phyloP scores from a whole-genome alignment of 2,113 vertebrate species.

The Campylomormyrus numenius region DNA sequence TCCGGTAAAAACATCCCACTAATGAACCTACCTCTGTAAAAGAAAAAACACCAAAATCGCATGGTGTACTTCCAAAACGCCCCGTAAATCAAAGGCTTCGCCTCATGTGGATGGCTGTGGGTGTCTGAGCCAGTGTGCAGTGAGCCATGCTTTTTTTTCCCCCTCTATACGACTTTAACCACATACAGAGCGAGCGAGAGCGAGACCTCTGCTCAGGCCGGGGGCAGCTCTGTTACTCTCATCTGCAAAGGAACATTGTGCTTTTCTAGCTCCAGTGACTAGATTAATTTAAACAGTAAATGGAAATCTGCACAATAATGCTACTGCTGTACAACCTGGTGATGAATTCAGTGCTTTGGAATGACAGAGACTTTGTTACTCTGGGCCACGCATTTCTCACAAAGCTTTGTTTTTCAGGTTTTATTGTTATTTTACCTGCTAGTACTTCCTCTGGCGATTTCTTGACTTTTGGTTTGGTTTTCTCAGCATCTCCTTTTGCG shows the following conservation, averaged over 20 bases:
- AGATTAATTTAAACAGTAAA: background rate
- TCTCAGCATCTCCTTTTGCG: slow-evolving; percentile 26
- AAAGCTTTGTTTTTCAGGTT: background rate
- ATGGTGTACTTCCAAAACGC: background rate
- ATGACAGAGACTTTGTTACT: background rate
- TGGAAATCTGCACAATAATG: background rate
- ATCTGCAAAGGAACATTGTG: background rate
- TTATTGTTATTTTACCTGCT: slow-evolving; percentile 48
- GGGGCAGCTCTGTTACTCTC: slow-evolving; percentile 33
- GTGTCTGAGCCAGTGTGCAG: slow-evolving; percentile 25
- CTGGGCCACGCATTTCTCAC: background rate
- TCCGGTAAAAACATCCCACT: background rate
- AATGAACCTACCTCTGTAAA: slow-evolving; percentile 6
- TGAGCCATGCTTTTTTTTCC: background rate
- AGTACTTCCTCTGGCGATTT: slow-evolving; percentile 59
- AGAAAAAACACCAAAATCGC: background rate
- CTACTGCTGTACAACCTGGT: background rate
- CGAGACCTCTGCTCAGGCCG: background rate
- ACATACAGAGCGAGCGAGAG: background rate
- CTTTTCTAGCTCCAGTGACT: background rate
- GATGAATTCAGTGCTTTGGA: background rate
- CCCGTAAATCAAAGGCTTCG: slow-evolving; percentile 11
- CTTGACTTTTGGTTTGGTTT: slow-evolving; percentile 53
- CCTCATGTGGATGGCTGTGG: slow-evolving; percentile 11
- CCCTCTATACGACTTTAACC: slow-evolving; percentile 15